These are phyloP conservation scores for Lydus trimaculatus DNA, from an alignment of 2,888 invertebrate species.

Conservation along the genomic window DNA sequence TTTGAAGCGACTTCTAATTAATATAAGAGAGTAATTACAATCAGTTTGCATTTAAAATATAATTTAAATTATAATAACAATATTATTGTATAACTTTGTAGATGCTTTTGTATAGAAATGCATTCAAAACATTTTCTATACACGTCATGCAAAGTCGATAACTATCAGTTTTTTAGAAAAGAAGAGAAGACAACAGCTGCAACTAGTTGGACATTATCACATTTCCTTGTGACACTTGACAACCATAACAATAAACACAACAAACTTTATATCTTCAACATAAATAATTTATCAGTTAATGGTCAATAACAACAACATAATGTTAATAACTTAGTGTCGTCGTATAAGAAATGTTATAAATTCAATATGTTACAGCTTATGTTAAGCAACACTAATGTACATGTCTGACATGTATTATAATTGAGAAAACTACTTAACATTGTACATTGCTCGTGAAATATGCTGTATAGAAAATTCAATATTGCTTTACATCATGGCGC, in stretches of 20 bases:
- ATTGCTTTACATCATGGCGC: too few relatives aligned
- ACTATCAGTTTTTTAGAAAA: slow-evolving; percentile 40
- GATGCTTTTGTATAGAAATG: slow-evolving; percentile 21
- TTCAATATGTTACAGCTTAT: slow-evolving; percentile 55
- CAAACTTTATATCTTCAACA: slow-evolving; percentile 53
- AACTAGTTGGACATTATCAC: slow-evolving; percentile 48
- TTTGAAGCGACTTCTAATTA: slow-evolving; percentile 11
- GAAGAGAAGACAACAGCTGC: slow-evolving; percentile 43
- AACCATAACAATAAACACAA: slow-evolving; percentile 58
- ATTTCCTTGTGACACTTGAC: slow-evolving; percentile 56
- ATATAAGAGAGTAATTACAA: slow-evolving; percentile 16
- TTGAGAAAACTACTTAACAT: too few relatives aligned
- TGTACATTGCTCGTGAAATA: too few relatives aligned
- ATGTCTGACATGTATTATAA: slow-evolving; percentile 58
- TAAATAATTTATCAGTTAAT: slow-evolving; percentile 59
- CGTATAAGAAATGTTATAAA: slow-evolving; percentile 52
- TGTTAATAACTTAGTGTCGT: slow-evolving; percentile 55
- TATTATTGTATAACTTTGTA: slow-evolving; percentile 22
- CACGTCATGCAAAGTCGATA: slow-evolving; percentile 47
- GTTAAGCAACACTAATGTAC: slow-evolving; percentile 59
- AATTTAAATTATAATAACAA: slow-evolving; percentile 26
- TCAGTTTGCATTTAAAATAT: slow-evolving; percentile 18
- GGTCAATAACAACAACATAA: slow-evolving; percentile 56
- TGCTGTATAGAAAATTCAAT: too few relatives aligned
- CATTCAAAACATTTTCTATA: slow-evolving; percentile 36